Percentiles rank a stretch among this genome's conserved stretches.
These are phyloP conservation scores for Drosophila yooni DNA, from an alignment of 2,888 invertebrate species.

Conservation along the genomic window DNA sequence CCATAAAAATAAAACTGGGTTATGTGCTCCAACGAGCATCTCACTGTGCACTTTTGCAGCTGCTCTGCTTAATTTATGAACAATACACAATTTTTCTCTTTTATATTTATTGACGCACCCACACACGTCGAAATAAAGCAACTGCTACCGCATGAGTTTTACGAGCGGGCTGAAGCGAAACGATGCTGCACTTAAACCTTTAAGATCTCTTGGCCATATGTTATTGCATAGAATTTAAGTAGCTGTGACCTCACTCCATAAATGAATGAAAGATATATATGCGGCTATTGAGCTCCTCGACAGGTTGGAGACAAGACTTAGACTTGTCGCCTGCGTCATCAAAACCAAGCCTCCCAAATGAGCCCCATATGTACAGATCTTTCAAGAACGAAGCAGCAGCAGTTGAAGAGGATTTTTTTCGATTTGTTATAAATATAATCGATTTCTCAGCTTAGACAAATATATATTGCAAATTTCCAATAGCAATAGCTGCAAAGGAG, in stretches of 20 bases:
- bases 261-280: background rate
- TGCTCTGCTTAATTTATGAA: constrained; percentile 20
- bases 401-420: background rate
- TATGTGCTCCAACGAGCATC: background rate
- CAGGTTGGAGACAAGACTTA: background rate
- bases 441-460: background rate
- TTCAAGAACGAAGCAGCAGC: background rate
- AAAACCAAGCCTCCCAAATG: background rate
- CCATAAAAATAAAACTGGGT: constrained; percentile 13
- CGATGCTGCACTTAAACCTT: background rate
- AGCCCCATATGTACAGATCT: background rate
- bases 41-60: constrained; percentile 11
- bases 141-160: constrained; percentile 19
- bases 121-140: constrained; percentile 16
- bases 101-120: constrained; percentile 29
- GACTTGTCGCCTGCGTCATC: background rate
- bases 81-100: constrained; percentile 32
- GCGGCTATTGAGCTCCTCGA: background rate
- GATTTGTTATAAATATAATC: background rate
- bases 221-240: background rate
- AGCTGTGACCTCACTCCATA: background rate
- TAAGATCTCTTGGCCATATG: background rate
- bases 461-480: background rate
- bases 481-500: background rate
- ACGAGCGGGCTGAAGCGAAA: constrained; percentile 9